Evolutionary conservation across 2,888 invertebrate genomes (phyloP), one percentile per base, ranked within the genome.

Genomic region (Pollenia angustigena): DNA sequence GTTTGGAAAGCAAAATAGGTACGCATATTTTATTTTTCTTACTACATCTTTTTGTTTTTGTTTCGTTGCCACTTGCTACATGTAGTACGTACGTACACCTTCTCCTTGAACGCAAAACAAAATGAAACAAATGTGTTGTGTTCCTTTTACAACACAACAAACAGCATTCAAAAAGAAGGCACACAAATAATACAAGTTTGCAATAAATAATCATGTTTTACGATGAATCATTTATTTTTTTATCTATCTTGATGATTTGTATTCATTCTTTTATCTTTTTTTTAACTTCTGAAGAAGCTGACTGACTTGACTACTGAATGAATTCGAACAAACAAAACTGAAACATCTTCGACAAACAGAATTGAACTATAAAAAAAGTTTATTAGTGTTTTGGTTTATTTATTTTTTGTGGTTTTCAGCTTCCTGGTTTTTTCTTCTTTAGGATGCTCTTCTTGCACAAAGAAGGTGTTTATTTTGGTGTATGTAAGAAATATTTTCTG

Each of bases 141-240:
- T 54, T 58, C 32, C 48, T 18, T n/a, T 16, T 6, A 1, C 54
- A 56, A 18, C n/a, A 46, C 54, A 62, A 50, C 4, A 16, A 40
- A 42, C 50, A 50, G 11, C 64, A 58, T 16, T 12, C 11, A 46
- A 44, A 66, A 44, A 66, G 40, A 56, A 68, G 11, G 12, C 40
- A 42, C 16, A 44, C 18, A 40, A 32, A 52, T 54, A 68, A 23
- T 62, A 69, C 50, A 62, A 82, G 32, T 69, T 54, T 60, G 76
- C 69, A 69, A 71, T 82, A 82, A 82, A 82, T 69, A 82, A 76
- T 76, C 75, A 75, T 69, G 74, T 76, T 76, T 76, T 76, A 76
- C 75, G 58, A 69, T 54, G 75, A 68, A 60, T 69, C 62, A 62
- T 72, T 81, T 58, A 68, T 60, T 60, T 64, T 64, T 69, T 46